Percentiles rank a stretch among this genome's conserved stretches.
These are phyloP conservation scores for Matsumurasca onukii DNA, from an alignment of 1,140 invertebrate genomes.

Conservation along the genomic window DNA sequence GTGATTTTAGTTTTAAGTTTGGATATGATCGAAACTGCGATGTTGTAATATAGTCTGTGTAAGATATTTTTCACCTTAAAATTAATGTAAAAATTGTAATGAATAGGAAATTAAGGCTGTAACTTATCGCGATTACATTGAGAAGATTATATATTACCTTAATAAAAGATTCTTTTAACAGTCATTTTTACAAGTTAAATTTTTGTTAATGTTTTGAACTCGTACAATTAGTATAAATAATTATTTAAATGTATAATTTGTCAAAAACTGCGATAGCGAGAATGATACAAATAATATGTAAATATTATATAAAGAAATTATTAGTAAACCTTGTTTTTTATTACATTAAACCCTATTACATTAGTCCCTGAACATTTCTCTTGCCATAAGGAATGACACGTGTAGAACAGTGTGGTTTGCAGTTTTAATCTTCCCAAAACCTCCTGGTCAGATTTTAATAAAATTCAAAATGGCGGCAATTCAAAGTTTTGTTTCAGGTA, in stretches of 20 bases:
- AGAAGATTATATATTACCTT: conserved; percentile 15
- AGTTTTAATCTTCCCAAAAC: too few relatives aligned
- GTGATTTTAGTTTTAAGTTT: conserved; percentile 25
- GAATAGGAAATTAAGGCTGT: conserved; percentile 22
- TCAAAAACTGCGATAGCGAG: conserved; percentile 8
- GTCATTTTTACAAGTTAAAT: conserved; percentile 25
- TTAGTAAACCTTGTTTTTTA: conserved; percentile 16
- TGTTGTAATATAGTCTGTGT: conserved; percentile 22
- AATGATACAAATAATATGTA: conserved; percentile 23
- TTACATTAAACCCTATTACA: too few relatives aligned
- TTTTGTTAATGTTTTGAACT: conserved; percentile 24
- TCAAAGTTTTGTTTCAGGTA: too few relatives aligned
- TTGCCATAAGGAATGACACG: too few relatives aligned
- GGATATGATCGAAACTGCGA: conserved; percentile 13
- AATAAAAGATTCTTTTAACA: conserved; percentile 6
- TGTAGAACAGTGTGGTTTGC: too few relatives aligned
- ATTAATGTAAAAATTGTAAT: conserved; percentile 23
- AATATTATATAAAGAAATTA: conserved; percentile 27
- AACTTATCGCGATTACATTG: conserved; percentile 5
- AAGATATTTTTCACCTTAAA: conserved; percentile 26
- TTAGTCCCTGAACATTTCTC: too few relatives aligned
- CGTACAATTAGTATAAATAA: conserved; percentile 21
- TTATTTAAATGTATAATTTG: conserved; percentile 27
- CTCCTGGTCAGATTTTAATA: too few relatives aligned
- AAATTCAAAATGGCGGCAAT: too few relatives aligned